Evolutionary conservation across 1,140 invertebrate species (phyloP), one percentile per base, ranked within the genome.

Genomic region (Belonocnema kinseyi): DNA sequence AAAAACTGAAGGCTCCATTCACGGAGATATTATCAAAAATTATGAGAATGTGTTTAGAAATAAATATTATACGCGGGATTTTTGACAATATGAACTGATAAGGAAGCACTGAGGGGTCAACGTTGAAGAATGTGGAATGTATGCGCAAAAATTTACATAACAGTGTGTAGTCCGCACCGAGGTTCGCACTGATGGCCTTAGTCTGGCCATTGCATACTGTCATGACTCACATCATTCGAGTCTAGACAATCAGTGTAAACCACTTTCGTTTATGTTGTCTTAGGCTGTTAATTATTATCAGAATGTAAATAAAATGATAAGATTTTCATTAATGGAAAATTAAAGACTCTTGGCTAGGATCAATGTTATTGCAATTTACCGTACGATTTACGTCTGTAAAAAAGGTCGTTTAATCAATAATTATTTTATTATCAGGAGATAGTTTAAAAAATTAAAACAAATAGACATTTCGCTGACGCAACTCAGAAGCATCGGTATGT

Each of bases 201-300:
- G 61, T 66, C 61, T 66, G 33, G 61, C 61, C 40, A 66, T 66
- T 66, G 26, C 33, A 66, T 66, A 40, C 61, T 66, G 33, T 66
- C 61, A 33, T 66, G 61, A 66, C 61, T 66, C 61, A 66, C 61
- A 66, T 66, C 26, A 66, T 40, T 66, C 61, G 61, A 66, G 61
- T 66, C 61, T 66, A 66, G 61, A 66, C 61, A 66, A 66, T 66
- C 61, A 4, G 26, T n/a, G 33, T 16, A 66, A 66, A 66, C 13
- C n/a, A 33, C 21, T 66, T 66, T 66, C 40, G 61, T 40, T 16
- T 66, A 19, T 40, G 14, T 14, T 21, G 6, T 66, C 26, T 46
- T 33, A 66, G 19, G 11, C 19, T 21, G 56, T n/a, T 66, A 66
- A 66, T 66, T 66, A 40, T n/a, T 7, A 40, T 33, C 11, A 6